Evolutionary conservation across 2,888 invertebrate species (phyloP).

Genomic region (Ischnura elegans): DNA sequence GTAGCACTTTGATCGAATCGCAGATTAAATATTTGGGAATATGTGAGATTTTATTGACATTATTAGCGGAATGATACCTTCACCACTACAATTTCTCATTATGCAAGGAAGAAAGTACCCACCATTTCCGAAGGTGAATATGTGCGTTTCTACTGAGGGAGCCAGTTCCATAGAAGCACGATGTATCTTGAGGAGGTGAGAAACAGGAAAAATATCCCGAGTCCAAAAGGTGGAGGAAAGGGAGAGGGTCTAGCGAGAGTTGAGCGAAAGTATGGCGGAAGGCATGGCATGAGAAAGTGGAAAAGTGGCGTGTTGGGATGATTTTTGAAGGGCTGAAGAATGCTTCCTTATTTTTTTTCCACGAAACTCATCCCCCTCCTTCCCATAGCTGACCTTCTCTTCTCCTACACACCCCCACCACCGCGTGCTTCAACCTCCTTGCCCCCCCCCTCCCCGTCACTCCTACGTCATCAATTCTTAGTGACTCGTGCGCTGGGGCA

Average conservation of each 20-base stretch:
- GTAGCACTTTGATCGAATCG: too few relatives aligned
- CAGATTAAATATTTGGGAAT: too few relatives aligned
- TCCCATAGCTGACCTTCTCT: slow-evolving; percentile 74
- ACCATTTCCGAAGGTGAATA: too few relatives aligned
- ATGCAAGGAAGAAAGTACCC: too few relatives aligned
- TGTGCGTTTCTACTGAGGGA: neutral
- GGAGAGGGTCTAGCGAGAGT: neutral
- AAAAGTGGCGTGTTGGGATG: slow-evolving; percentile 41
- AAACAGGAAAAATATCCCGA: neutral
- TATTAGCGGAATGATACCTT: too few relatives aligned
- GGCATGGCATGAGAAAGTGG: neutral
- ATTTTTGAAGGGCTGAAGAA: slow-evolving; percentile 54
- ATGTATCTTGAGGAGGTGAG: neutral
- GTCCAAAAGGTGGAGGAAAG: neutral
- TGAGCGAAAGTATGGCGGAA: neutral
- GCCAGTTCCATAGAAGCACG: neutral
- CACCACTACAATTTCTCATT: too few relatives aligned
- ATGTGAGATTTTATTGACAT: too few relatives aligned
- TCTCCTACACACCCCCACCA: slow-evolving; percentile 77
- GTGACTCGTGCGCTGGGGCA: slow-evolving; percentile 47
- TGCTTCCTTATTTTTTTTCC: slow-evolving; percentile 24
- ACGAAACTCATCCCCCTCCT: neutral
- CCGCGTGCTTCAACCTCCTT: slow-evolving; percentile 68
- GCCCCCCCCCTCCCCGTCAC: neutral
- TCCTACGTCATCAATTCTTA: slow-evolving; percentile 64